Base-by-base conservation (phyloP, 2,888 invertebrate species). In the Oscheius sp. region DNA sequence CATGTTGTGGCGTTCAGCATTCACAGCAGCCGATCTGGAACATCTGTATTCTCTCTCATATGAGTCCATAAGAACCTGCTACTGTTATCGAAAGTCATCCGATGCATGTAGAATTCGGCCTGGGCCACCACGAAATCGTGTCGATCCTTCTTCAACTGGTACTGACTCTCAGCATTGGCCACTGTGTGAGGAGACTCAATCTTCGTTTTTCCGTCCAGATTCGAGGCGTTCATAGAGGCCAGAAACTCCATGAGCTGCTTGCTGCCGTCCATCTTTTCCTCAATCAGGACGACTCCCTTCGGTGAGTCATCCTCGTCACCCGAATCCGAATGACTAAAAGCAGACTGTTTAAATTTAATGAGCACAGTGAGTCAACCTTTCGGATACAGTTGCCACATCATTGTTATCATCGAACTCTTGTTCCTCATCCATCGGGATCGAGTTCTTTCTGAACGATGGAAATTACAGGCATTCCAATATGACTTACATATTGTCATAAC, bases 1-100 rank as follows among this genome's bases (percentile, higher is more conserved):
- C 78, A 80, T 80, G 50, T 60, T 62, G 33, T 75, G 74, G n/a
- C 78, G 32, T 60, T 76, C 70, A n/a, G 72, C 70, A 47, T 79
- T 79, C 0, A 78, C 73, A 10, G 59, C 59, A 2, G 75, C 70
- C 10, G 79, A 79, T 21, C 78, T 70, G 48, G 60, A 65, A 55
- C 48, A 21, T 59, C 10, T 21, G 35, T 53, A n/a, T 53, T 53
- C n/a, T 21, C 21, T 21, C 21, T 21, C 21, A 21, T 21, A 21
- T 21, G 21, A 47, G 48, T n/a, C 47, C 10, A 5, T 11, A 3
- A 29, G 9, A 11, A 77, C 77, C 77, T 60, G 10, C 73, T 76
- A 37, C 71, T 68, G 32, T 76, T 75, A 62, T 79, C 78, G 50
- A 79, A 79, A 37, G 74, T 76, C 74, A 79, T 71, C 47, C 76